Base-by-base conservation (phyloP, 1,140 invertebrate genomes). In the Oncopodura yosiiana region DNA sequence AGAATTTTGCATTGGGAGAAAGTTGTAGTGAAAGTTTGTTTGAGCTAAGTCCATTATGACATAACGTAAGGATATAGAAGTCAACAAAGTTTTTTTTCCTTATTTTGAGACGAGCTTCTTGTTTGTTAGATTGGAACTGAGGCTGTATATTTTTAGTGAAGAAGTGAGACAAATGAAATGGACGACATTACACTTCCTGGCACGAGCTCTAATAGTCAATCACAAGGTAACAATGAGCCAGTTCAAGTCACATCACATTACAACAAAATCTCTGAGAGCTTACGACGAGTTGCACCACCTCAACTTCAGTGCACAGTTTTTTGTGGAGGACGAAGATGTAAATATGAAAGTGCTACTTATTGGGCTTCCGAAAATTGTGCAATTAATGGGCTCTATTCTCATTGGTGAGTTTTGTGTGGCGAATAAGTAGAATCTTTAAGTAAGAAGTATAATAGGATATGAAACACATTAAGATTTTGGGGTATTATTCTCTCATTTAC, bases 301-400 rank as follows among this genome's bases (percentile, higher is more conserved):
- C 77, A 76, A 1, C 73, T 86, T 34, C 81, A 85, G 60, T 87
- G 84, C 64, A 80, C 81, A 8, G 75, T 87, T 53, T 86, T 87
- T 71, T 88, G 87, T 69, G 85, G 86, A 0, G 87, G 87, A 0
- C 75, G 78, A 38, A 77, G 79, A 58, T 92, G 87, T 71, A 83
- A 85, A 67, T 90, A 88, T 71, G 86, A 89, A 68, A 78, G 75
- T 55, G 74, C 79, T 1, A 77, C 78, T 49, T 69, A 73, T 29
- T 84, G 83, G 79, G 74, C 71, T 6, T 69, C 74, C 0, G 76
- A 81, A 19, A 76, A 82, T 61, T 79, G 81, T 72, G 85, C 83
- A 0, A 78, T 92, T 55, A 75, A 81, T 54, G 85, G 83, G 49
- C 71, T 91, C 11, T 90, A 82, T 69, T 89, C 86, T 14, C 81